phyloP scores from a whole-genome alignment of 1,140 invertebrate genomes.

The Drosophila sproati region DNA sequence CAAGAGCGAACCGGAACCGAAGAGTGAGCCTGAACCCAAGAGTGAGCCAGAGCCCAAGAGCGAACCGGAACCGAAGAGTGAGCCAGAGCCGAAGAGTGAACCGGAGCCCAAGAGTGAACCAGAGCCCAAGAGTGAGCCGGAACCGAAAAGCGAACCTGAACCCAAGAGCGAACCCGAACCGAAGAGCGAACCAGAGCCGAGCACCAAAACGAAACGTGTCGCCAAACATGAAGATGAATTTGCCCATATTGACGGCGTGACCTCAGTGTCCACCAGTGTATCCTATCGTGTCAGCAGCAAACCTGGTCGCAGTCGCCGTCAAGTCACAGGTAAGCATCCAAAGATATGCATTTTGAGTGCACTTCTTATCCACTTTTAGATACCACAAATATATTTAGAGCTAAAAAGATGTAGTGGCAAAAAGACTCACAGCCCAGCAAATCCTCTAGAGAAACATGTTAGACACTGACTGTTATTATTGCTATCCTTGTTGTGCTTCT shows the following conservation, averaged over 20 bases:
- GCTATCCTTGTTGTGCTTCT: conserved; percentile 40
- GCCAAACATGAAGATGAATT: conserved; percentile 85
- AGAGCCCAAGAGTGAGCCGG: conserved; percentile 78
- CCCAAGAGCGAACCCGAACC: conserved; percentile 69
- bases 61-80: conserved; percentile 84
- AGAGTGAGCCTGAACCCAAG: conserved; percentile 83
- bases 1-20: conserved; percentile 84
- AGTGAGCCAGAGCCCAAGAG: conserved; percentile 72
- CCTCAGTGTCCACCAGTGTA: conserved; percentile 89
- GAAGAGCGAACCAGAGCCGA: conserved; percentile 69
- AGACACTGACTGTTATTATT: conserved; percentile 24
- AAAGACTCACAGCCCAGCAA: conserved; percentile 40
- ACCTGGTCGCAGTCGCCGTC: conserved; percentile 77
- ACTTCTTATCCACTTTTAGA: background rate
- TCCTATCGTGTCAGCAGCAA: conserved; percentile 89
- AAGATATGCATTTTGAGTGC: background rate
- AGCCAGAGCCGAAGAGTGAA: conserved; percentile 79
- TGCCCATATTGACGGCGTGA: conserved; percentile 86
- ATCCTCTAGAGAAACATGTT: conserved; percentile 30
- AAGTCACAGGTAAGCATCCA: conserved; percentile 66
- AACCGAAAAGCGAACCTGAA: conserved; percentile 62
- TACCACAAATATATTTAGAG: conserved; percentile 4
- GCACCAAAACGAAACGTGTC: conserved; percentile 85
- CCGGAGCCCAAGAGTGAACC: conserved; percentile 83
- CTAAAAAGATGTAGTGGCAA: conserved; percentile 38